phyloP scores from a whole-genome alignment of 2,888 invertebrate genomes.

The Drosophila koepferae region DNA sequence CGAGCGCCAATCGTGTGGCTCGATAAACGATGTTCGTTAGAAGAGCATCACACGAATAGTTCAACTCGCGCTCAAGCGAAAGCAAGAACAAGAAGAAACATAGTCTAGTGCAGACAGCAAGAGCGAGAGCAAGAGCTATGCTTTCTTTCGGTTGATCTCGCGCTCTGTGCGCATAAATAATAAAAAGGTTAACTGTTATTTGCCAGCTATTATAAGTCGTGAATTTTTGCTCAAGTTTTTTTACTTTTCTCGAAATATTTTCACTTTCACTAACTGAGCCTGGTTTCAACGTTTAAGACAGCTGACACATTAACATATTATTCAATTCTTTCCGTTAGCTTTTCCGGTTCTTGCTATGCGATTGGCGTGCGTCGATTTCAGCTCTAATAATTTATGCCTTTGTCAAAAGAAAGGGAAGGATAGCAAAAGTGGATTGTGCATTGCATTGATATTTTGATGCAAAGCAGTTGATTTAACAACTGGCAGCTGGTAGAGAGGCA shows the following conservation, averaged over 20 bases:
- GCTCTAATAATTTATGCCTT: slow-evolving; percentile 67
- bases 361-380: slow-evolving; percentile 46
- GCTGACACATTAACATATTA: slow-evolving; percentile 48
- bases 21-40: no score
- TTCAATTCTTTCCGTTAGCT: slow-evolving; percentile 10
- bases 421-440: slow-evolving; percentile 10
- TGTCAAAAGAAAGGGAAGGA: slow-evolving; percentile 9
- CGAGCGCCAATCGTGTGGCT: no score
- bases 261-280: background rate
- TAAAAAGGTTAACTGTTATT: no score
- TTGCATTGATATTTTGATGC: slow-evolving; percentile 73
- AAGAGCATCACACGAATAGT: no score
- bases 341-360: background rate
- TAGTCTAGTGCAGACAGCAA: no score
- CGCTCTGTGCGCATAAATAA: no score
- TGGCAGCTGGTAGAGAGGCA: slow-evolving; percentile 38
- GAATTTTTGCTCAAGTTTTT: background rate
- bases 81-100: no score
- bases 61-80: no score
- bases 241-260: background rate
- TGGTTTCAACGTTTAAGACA: slow-evolving; percentile 1
- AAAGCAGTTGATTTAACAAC: slow-evolving; percentile 73
- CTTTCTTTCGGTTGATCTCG: no score
- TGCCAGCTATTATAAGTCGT: no score
- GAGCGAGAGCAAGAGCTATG: no score